These are phyloP conservation scores for Trypoxylon attenuatum DNA, from an alignment of 2,888 invertebrate species.

Conservation along the genomic window DNA sequence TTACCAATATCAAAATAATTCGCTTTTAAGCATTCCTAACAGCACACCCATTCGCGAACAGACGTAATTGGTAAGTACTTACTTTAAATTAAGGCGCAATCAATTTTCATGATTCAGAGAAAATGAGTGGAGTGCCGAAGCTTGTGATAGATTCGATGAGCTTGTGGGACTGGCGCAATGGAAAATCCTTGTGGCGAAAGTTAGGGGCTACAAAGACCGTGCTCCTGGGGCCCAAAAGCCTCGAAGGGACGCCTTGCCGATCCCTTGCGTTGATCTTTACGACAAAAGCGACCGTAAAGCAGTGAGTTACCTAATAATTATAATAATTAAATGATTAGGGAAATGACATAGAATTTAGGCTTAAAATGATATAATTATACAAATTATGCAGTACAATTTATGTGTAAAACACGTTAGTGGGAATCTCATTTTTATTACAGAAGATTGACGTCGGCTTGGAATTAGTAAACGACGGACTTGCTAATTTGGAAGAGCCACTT, in stretches of 20 bases:
- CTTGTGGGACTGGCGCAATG: slow-evolving; percentile 81
- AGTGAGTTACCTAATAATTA: slow-evolving; percentile 43
- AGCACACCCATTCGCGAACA: too few species aligned
- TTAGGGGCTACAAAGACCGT: slow-evolving; percentile 83
- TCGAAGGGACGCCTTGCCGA: slow-evolving; percentile 81
- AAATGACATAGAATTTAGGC: background rate
- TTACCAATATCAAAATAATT: too few species aligned
- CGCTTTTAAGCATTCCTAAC: too few species aligned
- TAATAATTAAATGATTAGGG: background rate
- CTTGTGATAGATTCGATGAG: slow-evolving; percentile 60
- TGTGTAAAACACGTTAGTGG: background rate
- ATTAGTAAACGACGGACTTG: slow-evolving; percentile 79
- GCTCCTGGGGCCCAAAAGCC: slow-evolving; percentile 62
- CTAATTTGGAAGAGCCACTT: slow-evolving; percentile 69
- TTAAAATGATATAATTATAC: too few species aligned
- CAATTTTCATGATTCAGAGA: slow-evolving; percentile 43
- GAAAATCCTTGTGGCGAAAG: slow-evolving; percentile 86
- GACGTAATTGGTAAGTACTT: too few species aligned
- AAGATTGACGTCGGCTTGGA: slow-evolving; percentile 80
- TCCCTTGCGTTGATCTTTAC: slow-evolving; percentile 86
- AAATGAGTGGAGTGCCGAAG: slow-evolving; percentile 65
- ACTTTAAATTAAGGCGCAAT: too few species aligned
- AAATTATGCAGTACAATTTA: too few species aligned
- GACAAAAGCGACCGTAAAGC: slow-evolving; percentile 81
- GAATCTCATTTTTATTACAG: slow-evolving; percentile 43